phyloP scores from a whole-genome alignment of 2,888 invertebrate species.

The Ophioninae sp. region DNA sequence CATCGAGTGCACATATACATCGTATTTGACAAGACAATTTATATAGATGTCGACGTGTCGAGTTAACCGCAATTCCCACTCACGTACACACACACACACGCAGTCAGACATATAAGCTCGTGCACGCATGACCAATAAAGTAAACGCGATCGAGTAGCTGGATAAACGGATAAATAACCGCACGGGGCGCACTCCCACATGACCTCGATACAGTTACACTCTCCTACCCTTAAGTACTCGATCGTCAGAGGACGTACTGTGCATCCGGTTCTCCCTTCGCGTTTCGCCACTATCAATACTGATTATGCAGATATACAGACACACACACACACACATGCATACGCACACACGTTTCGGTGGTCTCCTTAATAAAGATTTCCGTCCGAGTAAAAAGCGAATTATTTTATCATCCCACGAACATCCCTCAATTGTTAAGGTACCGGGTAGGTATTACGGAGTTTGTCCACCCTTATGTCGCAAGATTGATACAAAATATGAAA shows the following conservation, averaged over 20 bases:
- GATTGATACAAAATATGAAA: too few species aligned
- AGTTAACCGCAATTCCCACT: neutral
- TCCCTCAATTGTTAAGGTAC: too few species aligned
- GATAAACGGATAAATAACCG: constrained; percentile 48
- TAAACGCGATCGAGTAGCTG: constrained; percentile 44
- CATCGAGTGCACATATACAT: constrained; percentile 36
- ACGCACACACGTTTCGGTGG: constrained; percentile 7
- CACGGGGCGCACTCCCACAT: constrained; percentile 13
- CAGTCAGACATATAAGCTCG: neutral
- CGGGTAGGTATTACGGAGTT: too few species aligned
- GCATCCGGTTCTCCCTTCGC: neutral
- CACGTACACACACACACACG: neutral
- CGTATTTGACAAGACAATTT: neutral
- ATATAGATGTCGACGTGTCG: neutral
- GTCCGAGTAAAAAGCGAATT: neutral
- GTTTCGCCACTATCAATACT: constrained; percentile 2
- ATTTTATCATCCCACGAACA: too few species aligned
- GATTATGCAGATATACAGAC: constrained; percentile 13
- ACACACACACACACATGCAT: constrained; percentile 13
- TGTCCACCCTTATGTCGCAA: too few species aligned
- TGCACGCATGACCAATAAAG: constrained; percentile 1
- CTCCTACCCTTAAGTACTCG: neutral
- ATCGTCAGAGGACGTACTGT: constrained; percentile 20
- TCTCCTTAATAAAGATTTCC: constrained; percentile 2
- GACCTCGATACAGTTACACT: constrained; percentile 8